Evolutionary conservation across 1,140 invertebrate genomes (phyloP).

Genomic region (Chelonus insularis): DNA sequence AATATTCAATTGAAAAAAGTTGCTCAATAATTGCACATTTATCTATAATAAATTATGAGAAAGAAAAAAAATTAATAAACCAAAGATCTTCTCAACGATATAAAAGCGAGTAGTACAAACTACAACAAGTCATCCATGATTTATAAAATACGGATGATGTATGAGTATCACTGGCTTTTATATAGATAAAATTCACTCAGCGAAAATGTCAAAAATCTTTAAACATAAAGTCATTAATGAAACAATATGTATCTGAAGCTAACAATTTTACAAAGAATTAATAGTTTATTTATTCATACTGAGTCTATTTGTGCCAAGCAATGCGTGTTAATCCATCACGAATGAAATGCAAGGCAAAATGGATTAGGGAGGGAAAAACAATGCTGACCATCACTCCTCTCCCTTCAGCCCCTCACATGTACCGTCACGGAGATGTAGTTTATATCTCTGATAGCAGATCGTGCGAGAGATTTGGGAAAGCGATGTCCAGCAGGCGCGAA

Average conservation of each 20-base stretch:
- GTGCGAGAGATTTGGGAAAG: slow-evolving; percentile 26
- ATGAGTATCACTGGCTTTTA: too few species aligned
- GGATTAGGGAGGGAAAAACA: background rate
- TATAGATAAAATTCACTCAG: too few species aligned
- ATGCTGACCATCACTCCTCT: background rate
- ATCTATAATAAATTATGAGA: too few species aligned
- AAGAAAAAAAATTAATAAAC: too few species aligned
- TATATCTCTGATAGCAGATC: slow-evolving; percentile 26
- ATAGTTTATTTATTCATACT: background rate
- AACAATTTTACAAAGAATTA: background rate
- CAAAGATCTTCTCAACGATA: too few species aligned
- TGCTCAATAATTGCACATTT: too few species aligned
- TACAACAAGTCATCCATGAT: too few species aligned
- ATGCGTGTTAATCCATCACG: slow-evolving; percentile 9
- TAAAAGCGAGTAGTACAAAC: too few species aligned
- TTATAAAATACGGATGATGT: too few species aligned
- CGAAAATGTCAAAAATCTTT: background rate
- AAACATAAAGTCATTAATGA: background rate
- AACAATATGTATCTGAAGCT: background rate
- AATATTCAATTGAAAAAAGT: too few species aligned
- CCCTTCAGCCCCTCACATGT: background rate
- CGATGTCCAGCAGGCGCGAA: slow-evolving; percentile 24
- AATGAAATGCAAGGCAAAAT: background rate
- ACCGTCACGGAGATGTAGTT: slow-evolving; percentile 18
- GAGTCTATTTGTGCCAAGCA: background rate